Evolutionary conservation across 2,888 invertebrate genomes (phyloP).

Genomic region (Drosophila kokeensis): DNA sequence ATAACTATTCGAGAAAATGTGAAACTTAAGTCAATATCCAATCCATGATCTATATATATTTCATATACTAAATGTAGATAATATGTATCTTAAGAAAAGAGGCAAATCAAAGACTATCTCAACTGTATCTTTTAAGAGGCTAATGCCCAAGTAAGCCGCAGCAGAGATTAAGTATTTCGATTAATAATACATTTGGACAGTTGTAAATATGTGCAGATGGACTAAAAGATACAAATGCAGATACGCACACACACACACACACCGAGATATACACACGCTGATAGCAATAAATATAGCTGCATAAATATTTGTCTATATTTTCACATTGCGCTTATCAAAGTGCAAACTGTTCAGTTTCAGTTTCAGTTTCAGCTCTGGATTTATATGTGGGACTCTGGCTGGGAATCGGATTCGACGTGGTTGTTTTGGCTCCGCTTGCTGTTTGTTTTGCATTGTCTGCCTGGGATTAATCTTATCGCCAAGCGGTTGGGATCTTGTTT

Average conservation of each 20-base stretch:
- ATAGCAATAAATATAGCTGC: conserved; percentile 50
- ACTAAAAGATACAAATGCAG: conserved; percentile 25
- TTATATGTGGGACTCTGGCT: neutral
- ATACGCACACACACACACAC: neutral
- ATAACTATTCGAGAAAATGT: too few relatives aligned
- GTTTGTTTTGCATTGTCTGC: conserved; percentile 30
- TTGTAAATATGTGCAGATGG: conserved; percentile 31
- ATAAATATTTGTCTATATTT: conserved; percentile 69
- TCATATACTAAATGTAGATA: rapidly evolving
- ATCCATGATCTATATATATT: neutral
- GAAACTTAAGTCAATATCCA: too few relatives aligned
- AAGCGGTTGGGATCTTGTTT: neutral
- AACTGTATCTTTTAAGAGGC: neutral
- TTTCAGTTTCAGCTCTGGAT: neutral
- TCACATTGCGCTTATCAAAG: conserved; percentile 66
- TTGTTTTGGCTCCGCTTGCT: neutral
- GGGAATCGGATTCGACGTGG: neutral
- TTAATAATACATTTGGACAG: conserved; percentile 12
- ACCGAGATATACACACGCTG: neutral
- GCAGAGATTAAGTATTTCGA: conserved; percentile 18
- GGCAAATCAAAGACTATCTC: conserved; percentile 1
- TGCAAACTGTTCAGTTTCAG: conserved; percentile 44
- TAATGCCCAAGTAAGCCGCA: neutral
- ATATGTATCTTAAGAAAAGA: neutral
- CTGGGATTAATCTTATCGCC: conserved; percentile 33